Percentiles rank a stretch among this genome's conserved stretches.
Evolutionary conservation across 2,113 vertebrate species (phyloP).

Genomic region (Mus musculus): GRCm39 chr9:31968001-31968500

Average conservation of each 20-base stretch:
- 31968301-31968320: neutral
- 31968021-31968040: neutral
- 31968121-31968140: no score
- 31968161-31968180: no score
- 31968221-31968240: neutral
- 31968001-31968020: neutral
- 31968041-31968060: neutral
- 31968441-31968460: neutral
- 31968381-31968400: neutral
- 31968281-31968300: neutral
- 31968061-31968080: neutral
- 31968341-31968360: slow-evolving; percentile 20
- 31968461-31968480: neutral
- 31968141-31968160: no score
- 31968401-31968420: slow-evolving; percentile 36
- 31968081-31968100: neutral
- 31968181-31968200: no score
- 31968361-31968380: slow-evolving; percentile 40
- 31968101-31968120: neutral
- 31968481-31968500: neutral
- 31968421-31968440: slow-evolving; percentile 20
- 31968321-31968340: neutral
- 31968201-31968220: no score
- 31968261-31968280: neutral
- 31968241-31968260: neutral